A percentile compares a stretch with the other conserved stretches of the same genome.
phyloP scores from a whole-genome alignment of 2,888 invertebrate species.

The Pardosa pseudoannulata region DNA sequence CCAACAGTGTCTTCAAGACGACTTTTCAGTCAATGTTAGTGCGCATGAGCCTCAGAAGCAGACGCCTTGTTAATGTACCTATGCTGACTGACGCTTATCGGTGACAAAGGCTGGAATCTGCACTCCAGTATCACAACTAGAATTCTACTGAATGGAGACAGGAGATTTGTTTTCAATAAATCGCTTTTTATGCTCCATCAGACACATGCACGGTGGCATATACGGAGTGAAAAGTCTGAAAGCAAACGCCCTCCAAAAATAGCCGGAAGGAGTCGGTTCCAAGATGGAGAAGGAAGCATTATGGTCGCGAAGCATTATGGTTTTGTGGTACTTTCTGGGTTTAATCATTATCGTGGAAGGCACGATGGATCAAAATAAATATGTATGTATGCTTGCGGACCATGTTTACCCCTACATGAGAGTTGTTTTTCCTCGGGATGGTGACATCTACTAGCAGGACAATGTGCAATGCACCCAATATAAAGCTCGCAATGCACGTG shows the following conservation, averaged over 20 bases:
- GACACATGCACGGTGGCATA: neutral
- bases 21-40: too few species aligned
- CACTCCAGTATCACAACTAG: neutral
- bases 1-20: too few species aligned
- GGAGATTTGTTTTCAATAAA: neutral
- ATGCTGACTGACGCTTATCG: slow-evolving; percentile 12
- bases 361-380: slow-evolving; percentile 6
- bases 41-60: neutral
- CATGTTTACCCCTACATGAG: slow-evolving; percentile 17
- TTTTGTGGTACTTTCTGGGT: slow-evolving; percentile 5
- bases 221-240: slow-evolving; percentile 9
- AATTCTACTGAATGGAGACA: slow-evolving; percentile 13
- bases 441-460: slow-evolving; percentile 22
- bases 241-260: slow-evolving; percentile 12
- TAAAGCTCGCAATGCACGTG: neutral
- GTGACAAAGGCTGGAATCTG: slow-evolving; percentile 3
- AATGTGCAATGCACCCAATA: neutral
- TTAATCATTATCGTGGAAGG: slow-evolving; percentile 10
- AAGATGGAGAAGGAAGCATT: slow-evolving; percentile 16
- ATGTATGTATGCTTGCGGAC: slow-evolving; percentile 12
- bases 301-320: slow-evolving; percentile 18
- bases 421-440: too few species aligned
- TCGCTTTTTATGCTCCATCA: slow-evolving; percentile 23
- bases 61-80: slow-evolving; percentile 3
- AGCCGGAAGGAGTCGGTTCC: slow-evolving; percentile 16